These are phyloP conservation scores for Nansenia antarctica DNA, from an alignment of 2,113 vertebrate species.

Conservation along the genomic window DNA sequence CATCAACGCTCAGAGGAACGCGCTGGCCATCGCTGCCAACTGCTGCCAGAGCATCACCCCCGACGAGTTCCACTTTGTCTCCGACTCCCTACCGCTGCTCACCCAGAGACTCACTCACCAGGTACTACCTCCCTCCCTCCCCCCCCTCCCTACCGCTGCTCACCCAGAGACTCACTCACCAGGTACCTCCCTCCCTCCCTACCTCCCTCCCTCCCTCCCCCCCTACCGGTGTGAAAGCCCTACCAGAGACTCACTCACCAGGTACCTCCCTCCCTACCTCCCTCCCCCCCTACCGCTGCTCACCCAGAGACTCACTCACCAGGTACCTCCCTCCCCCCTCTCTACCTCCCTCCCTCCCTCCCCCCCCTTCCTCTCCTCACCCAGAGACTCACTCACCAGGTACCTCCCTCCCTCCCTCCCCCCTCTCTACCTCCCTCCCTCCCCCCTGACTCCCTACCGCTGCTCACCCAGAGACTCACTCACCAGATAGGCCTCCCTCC, in stretches of 20 bases:
- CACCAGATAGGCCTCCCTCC: slow-evolving; percentile 98
- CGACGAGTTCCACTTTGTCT: slow-evolving; percentile 98
- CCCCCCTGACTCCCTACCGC: slow-evolving; percentile 93
- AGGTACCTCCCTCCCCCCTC: too few relatives aligned
- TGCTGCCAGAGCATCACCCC: slow-evolving; percentile 99
- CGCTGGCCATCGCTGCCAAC: slow-evolving; percentile 96
- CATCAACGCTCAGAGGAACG: slow-evolving; percentile 99
- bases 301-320: too few relatives aligned
- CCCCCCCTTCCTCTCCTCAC: slow-evolving; percentile 56
- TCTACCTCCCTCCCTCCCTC: background rate
- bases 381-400: slow-evolving; percentile 97
- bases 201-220: too few relatives aligned
- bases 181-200: too few relatives aligned
- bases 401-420: too few relatives aligned
- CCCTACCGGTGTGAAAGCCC: too few relatives aligned
- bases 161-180: background rate
- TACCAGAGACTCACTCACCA: too few relatives aligned
- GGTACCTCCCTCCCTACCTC: too few relatives aligned
- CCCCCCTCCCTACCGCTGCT: background rate
- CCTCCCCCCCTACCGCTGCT: too few relatives aligned
- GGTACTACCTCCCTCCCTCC: too few relatives aligned
- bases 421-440: too few relatives aligned
- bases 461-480: slow-evolving; percentile 96
- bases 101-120: slow-evolving; percentile 98
- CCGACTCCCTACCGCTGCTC: slow-evolving; percentile 94